Evolutionary conservation across 2,797 vertebrate genomes (phyloP).

Genomic region (Podargus strigoides): DNA sequence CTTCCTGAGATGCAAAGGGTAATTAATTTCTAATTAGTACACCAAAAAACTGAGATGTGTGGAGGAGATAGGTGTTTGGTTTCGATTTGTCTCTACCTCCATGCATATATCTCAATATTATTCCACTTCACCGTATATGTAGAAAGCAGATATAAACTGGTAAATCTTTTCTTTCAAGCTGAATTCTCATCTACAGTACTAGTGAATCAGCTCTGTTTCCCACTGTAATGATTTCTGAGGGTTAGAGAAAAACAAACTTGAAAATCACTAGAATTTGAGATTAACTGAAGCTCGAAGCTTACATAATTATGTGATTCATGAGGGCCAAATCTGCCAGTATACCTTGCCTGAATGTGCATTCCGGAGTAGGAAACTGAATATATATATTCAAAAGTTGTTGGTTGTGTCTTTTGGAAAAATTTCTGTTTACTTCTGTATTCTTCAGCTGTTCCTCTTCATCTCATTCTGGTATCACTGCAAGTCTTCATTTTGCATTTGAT

Average conservation of each 20-base stretch:
- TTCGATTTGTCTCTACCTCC: neutral
- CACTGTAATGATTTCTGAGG: neutral
- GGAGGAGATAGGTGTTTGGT: neutral
- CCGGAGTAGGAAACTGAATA: rapidly evolving
- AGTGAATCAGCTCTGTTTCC: neutral
- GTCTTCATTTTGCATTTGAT: neutral
- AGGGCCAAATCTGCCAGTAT: neutral
- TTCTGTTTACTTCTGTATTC: neutral
- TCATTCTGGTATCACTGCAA: neutral
- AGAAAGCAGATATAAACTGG: neutral
- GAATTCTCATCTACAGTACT: neutral
- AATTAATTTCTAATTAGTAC: neutral
- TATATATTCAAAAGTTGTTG: neutral
- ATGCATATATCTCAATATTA: neutral
- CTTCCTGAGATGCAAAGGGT: neutral
- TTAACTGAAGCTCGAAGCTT: neutral
- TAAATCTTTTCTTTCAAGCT: neutral
- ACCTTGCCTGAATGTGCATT: neutral
- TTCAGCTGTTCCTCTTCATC: neutral
- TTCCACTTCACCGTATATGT: neutral
- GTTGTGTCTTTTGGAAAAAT: neutral
- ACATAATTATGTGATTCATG: rapidly evolving
- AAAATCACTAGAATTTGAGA: neutral
- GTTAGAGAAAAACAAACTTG: neutral
- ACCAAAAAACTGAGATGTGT: neutral